A percentile compares a stretch with the other conserved stretches of the same genome.
Conservation (phyloP, 2,113 vertebrate genomes). For the Natator depressus region DNA sequence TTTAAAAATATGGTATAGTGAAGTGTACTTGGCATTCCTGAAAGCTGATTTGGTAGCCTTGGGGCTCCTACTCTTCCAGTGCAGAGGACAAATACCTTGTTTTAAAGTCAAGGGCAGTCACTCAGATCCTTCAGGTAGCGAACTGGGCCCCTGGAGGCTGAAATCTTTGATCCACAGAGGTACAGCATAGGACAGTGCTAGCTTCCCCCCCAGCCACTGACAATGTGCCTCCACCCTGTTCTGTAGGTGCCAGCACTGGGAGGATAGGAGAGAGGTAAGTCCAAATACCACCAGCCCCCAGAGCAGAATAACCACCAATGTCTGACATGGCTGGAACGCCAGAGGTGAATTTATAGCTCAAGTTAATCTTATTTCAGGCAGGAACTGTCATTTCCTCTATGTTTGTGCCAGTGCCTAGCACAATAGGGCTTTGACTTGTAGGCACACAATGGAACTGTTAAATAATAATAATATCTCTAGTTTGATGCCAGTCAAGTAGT, state of each 20-base stretch:
- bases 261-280: not conserved
- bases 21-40: rapidly evolving
- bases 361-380: rapidly evolving
- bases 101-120: not conserved
- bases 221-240: not conserved
- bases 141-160: not conserved
- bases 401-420: not conserved
- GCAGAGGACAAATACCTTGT: rapidly evolving
- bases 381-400: rapidly evolving
- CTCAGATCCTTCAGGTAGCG: not conserved
- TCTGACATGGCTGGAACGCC: not conserved
- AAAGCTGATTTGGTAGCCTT: not conserved
- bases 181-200: rapidly evolving
- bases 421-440: not conserved
- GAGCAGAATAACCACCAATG: not conserved
- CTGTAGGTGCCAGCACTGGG: not conserved
- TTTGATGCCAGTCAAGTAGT: not conserved
- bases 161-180: not conserved
- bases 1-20: not conserved
- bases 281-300: not conserved
- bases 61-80: not conserved
- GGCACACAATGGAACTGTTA: not conserved
- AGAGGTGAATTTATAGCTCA: not conserved
- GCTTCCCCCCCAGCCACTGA: rapidly evolving
- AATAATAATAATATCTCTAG: not conserved